Evolutionary conservation across 2,888 invertebrate genomes (phyloP).

Genomic region (Osmoderma eremita): DNA sequence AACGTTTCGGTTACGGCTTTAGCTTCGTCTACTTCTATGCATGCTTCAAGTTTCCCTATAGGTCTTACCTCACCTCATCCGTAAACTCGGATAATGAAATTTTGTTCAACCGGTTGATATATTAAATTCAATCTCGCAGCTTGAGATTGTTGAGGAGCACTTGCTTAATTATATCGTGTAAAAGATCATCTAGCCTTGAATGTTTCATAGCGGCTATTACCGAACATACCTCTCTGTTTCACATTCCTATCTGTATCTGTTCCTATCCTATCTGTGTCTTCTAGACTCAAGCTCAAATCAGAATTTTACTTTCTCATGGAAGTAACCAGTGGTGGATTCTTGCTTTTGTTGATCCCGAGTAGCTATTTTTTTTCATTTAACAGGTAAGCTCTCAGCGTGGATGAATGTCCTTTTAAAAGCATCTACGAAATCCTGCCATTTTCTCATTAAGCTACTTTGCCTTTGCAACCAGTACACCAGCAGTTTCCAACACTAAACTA

Average conservation of each 20-base stretch:
- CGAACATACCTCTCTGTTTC: not conserved
- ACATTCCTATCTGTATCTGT: not conserved
- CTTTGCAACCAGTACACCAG: not conserved
- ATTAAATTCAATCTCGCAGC: not conserved
- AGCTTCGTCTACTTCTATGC: slow-evolving; percentile 14
- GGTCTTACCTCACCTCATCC: not conserved
- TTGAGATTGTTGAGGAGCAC: not conserved
- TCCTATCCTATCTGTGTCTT: not conserved
- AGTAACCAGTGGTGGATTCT: not conserved
- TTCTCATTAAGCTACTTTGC: not conserved
- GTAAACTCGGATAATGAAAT: not conserved
- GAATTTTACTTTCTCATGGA: not conserved
- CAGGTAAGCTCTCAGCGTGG: not conserved
- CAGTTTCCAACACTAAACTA: not conserved
- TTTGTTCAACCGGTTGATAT: not conserved
- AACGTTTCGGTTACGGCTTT: slow-evolving; percentile 10
- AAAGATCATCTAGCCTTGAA: not conserved
- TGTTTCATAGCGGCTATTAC: slow-evolving; percentile 1
- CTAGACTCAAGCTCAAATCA: not conserved
- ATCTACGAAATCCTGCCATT: too few relatives aligned
- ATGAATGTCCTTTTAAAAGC: too few relatives aligned
- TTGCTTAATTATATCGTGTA: not conserved
- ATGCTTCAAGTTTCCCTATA: slow-evolving; percentile 1
- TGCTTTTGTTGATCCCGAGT: not conserved
- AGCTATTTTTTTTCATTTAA: not conserved